Percentiles rank a stretch among this genome's conserved stretches.
Conservation (phyloP, 2,888 invertebrate species). For the Aporophyla nigra region DNA sequence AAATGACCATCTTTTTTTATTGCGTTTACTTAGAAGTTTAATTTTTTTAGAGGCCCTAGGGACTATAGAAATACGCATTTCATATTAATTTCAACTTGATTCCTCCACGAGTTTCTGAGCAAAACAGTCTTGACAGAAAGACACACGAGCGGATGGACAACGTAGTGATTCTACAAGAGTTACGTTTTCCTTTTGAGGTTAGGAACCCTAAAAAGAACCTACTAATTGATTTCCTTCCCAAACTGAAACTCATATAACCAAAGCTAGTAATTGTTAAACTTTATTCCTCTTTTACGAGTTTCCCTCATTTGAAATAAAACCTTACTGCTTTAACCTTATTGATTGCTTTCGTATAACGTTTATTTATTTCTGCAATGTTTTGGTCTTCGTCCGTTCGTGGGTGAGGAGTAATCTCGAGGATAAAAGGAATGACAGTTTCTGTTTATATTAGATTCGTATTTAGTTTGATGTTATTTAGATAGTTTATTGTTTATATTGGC, state of each 20-base stretch:
- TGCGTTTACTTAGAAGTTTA: no score
- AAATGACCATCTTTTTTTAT: no score
- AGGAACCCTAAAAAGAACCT: not conserved
- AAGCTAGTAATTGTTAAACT: conserved; percentile 38
- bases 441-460: conserved; percentile 3
- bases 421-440: conserved; percentile 15
- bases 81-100: no score
- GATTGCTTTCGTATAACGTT: conserved; percentile 30
- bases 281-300: conserved; percentile 38
- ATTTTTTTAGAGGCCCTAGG: no score
- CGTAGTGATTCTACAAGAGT: no score
- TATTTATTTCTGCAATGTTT: conserved; percentile 15
- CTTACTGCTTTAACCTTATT: not conserved
- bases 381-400: not conserved
- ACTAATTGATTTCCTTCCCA: conserved; percentile 18
- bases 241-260: conserved; percentile 1
- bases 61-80: no score
- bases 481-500: no score
- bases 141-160: no score
- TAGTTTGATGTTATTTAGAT: not conserved
- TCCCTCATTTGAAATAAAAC: conserved; percentile 34
- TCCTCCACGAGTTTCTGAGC: no score
- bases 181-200: no score
- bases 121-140: no score
- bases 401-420: conserved; percentile 2